Percentiles rank a stretch among this genome's conserved stretches.
Evolutionary conservation across 2,888 invertebrate genomes (phyloP).

Genomic region (Catotricha subobsoleta): DNA sequence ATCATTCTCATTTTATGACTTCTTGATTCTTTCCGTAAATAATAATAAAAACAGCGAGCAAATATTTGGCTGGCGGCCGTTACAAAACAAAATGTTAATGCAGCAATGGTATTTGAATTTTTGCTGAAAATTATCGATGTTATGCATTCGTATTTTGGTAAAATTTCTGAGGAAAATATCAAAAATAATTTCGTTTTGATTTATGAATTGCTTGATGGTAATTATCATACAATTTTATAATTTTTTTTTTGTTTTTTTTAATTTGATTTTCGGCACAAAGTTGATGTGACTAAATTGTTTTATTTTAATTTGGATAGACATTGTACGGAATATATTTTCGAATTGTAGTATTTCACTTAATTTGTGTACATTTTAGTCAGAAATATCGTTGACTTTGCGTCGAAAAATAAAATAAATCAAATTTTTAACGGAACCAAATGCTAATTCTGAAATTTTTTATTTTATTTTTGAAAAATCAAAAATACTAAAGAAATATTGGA

Average conservation of each 20-base stretch:
- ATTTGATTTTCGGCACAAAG: no score
- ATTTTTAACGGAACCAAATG: no score
- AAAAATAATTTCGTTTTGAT: conserved; percentile 99
- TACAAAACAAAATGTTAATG: conserved; percentile 99
- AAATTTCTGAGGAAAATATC: conserved; percentile 98
- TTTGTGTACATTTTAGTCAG: no score
- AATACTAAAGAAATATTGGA: conserved; percentile 75
- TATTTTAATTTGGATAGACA: no score
- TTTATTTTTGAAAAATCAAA: background rate
- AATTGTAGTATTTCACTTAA: no score
- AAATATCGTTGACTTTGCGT: no score
- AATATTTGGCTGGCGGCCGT: conserved; percentile 99
- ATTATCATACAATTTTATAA: conserved; percentile 13
- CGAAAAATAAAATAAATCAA: no score
- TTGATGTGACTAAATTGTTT: no score
- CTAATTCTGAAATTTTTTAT: no score
- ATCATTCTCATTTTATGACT: no score
- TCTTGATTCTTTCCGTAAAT: no score
- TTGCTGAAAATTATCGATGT: conserved; percentile 93
- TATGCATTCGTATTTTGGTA: conserved; percentile 99
- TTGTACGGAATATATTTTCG: no score
- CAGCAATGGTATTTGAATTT: conserved; percentile 99
- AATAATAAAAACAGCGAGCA: conserved; percentile 47
- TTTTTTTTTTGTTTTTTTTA: background rate
- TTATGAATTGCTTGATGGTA: conserved; percentile 94